These are phyloP conservation scores for Jacana jacana DNA, from an alignment of 2,113 vertebrate genomes.

Conservation along the genomic window DNA sequence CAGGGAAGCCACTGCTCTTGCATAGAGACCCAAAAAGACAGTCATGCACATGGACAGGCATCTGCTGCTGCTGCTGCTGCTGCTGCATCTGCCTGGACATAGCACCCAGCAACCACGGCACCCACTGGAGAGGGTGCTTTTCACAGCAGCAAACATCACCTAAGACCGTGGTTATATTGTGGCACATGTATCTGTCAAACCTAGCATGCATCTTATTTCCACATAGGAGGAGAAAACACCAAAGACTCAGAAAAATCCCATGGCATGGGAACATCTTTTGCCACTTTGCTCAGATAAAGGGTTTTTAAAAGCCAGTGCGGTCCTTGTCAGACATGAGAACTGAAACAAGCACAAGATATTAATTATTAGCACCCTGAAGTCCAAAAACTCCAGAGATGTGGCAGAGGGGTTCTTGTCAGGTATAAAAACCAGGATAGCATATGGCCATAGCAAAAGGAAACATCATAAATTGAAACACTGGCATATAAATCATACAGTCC, in stretches of 20 bases:
- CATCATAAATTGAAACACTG: slow-evolving; percentile 23
- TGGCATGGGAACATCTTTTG: slow-evolving; percentile 15
- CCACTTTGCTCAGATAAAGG: neutral
- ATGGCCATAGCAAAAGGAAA: slow-evolving; percentile 35
- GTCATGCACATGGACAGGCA: too few relatives aligned
- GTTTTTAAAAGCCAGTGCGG: slow-evolving; percentile 9
- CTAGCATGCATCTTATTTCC: neutral
- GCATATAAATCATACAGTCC: slow-evolving; percentile 14
- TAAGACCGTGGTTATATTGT: neutral
- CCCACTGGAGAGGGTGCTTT: fast-evolving
- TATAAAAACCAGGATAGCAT: neutral
- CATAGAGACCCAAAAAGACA: neutral
- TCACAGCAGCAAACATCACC: neutral
- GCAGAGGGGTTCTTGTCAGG: slow-evolving; percentile 7
- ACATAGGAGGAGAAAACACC: neutral
- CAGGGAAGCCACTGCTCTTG: neutral
- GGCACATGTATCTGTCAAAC: neutral
- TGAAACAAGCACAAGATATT: slow-evolving; percentile 8
- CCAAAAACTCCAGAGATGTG: neutral
- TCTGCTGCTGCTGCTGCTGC: neutral
- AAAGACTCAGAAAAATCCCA: neutral
- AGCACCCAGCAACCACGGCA: neutral
- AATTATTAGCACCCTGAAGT: slow-evolving; percentile 42
- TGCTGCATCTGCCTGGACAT: neutral
- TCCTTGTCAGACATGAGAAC: slow-evolving; percentile 11